Base-by-base conservation (phyloP, 2,888 invertebrate species). In the Rutpela maculata region DNA sequence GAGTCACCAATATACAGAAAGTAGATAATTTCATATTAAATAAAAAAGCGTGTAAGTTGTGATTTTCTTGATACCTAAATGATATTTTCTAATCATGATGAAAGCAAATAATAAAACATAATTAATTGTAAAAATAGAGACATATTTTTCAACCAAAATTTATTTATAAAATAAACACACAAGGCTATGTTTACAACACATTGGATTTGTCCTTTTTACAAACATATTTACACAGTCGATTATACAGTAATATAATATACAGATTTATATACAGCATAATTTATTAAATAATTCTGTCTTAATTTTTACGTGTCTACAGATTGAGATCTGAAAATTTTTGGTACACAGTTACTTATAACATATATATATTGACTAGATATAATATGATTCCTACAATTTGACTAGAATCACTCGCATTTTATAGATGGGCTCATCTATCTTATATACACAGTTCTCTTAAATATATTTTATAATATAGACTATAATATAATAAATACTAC, bases 361-460 rank as follows among this genome's bases (percentile, higher is more conserved):
- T n/a, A 31, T 35, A 35, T 31, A 63, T 56, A 38, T 55, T 72
- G 63, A 63, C 72, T 72, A 72, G 72, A 63, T 22, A 62, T 26
- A 43, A 56, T 60, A 31, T 50, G 10, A 19, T 60, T 18, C 50
- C 56, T 80, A 80, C 77, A 76, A 63, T 78, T 78, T 81, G 81
- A 81, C 80, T 80, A 82, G 80, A 80, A 63, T 78, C 77, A 82
- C 80, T 82, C 79, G 81, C 72, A 50, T 78, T 78, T 75, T 80
- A 80, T 80, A 80, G 80, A 81, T 78, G 74, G 50, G 62, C 62
- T 35, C 50, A 81, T 79, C 79, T 78, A 79, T 77, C 63, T 71
- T 78, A 74, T 76, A 74, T 76, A 80, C 67, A 78, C 63, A 65
- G 10, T n/a, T 43, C 12, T 65, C 19, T 65, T 65, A 65, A 65